Conservation (phyloP, 2,113 vertebrate species). For the Pelecanoides urinatrix region DNA sequence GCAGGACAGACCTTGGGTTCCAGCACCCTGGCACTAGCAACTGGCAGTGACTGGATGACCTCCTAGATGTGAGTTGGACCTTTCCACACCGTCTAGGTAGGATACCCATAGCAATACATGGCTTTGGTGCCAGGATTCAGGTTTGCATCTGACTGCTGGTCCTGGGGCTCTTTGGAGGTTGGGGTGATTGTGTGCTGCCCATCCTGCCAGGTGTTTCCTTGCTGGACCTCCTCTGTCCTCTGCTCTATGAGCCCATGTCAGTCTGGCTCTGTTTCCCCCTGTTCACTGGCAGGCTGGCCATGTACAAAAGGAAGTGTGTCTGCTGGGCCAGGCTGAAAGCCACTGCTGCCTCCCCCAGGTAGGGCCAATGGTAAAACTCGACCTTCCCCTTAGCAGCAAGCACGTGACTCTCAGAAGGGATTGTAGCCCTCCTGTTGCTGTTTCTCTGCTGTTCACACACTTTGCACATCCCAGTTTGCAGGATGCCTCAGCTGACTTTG, state of each 20-base stretch:
- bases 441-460: neutral
- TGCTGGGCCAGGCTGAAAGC: neutral
- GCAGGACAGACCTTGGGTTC: fast-evolving
- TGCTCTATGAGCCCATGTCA: neutral
- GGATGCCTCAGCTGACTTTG: neutral
- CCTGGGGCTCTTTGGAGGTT: neutral
- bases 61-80: neutral
- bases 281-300: neutral
- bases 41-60: neutral
- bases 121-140: neutral
- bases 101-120: neutral
- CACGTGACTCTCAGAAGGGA: neutral
- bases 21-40: neutral
- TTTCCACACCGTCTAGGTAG: neutral
- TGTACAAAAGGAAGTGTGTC: neutral
- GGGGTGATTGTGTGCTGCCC: neutral
- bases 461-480: neutral
- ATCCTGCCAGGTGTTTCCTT: neutral
- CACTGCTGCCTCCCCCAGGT: neutral
- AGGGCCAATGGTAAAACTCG: neutral
- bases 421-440: neutral
- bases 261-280: neutral
- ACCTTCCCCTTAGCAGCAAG: neutral
- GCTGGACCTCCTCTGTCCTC: neutral
- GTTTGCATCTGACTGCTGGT: neutral